phyloP scores from a whole-genome alignment of 2,888 invertebrate genomes.

The Drosophila testacea region DNA sequence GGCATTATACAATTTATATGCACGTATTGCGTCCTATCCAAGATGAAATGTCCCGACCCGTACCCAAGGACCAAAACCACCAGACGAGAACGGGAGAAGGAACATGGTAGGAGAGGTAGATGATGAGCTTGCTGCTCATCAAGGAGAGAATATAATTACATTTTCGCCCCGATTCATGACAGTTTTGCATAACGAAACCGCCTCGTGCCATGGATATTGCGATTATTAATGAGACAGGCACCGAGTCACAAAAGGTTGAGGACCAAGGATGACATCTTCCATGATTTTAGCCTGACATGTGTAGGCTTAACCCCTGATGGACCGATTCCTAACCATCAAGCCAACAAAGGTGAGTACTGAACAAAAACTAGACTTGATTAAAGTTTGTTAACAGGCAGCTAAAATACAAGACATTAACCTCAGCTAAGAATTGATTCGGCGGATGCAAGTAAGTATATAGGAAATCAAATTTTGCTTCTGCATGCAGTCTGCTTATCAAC shows the following conservation, averaged over 20 bases:
- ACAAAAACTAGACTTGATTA: not conserved
- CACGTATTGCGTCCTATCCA: slow-evolving; percentile 71
- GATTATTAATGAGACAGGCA: slow-evolving; percentile 76
- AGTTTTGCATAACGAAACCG: slow-evolving; percentile 74
- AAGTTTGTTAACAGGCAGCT: not conserved
- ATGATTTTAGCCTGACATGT: slow-evolving; percentile 21
- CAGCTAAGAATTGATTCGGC: not conserved
- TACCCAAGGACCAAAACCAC: slow-evolving; percentile 13
- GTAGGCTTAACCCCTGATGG: slow-evolving; percentile 14
- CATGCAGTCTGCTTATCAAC: no score
- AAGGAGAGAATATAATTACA: slow-evolving; percentile 74
- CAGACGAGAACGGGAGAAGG: not conserved
- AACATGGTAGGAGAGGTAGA: not conserved
- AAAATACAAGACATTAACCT: not conserved
- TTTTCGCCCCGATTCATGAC: slow-evolving; percentile 77
- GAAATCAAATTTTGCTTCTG: no score
- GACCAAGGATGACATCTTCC: slow-evolving; percentile 19
- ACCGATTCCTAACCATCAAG: slow-evolving; percentile 9
- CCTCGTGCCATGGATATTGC: slow-evolving; percentile 61
- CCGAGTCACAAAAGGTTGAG: slow-evolving; percentile 54
- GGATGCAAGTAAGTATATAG: not conserved
- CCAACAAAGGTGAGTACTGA: slow-evolving; percentile 6
- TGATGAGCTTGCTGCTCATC: slow-evolving; percentile 67
- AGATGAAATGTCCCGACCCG: slow-evolving; percentile 68
- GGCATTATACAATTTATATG: slow-evolving; percentile 78